These are phyloP conservation scores for Zosterops japonicus DNA, from an alignment of 2,113 vertebrate genomes.

Conservation along the genomic window DNA sequence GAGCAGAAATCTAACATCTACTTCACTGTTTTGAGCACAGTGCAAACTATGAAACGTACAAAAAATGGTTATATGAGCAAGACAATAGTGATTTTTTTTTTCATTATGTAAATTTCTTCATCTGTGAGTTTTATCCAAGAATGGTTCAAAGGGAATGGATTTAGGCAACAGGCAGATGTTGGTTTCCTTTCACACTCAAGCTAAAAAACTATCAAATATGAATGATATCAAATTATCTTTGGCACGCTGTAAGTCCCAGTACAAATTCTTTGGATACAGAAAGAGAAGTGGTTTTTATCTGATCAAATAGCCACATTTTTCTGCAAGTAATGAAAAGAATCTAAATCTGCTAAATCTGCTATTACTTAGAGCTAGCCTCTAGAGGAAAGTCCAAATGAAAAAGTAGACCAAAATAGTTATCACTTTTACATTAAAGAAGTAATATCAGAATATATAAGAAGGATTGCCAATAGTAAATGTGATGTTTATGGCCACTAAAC, in stretches of 20 bases:
- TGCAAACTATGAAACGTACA: neutral
- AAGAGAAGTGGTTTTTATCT: neutral
- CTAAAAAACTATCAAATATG: slow-evolving; percentile 24
- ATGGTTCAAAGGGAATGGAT: slow-evolving; percentile 10
- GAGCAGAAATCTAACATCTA: neutral
- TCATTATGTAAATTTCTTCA: neutral
- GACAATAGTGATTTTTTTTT: neutral
- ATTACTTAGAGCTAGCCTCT: neutral
- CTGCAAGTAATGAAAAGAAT: neutral
- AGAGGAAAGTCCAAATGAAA: neutral
- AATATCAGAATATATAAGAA: neutral
- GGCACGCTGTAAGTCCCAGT: neutral
- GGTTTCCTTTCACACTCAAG: slow-evolving; percentile 2
- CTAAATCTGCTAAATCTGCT: neutral
- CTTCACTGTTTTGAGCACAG: neutral
- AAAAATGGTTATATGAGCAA: neutral
- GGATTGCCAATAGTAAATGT: neutral
- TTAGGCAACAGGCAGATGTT: slow-evolving; percentile 9
- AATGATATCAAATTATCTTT: slow-evolving; percentile 36
- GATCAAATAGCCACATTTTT: neutral
- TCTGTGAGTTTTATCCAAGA: slow-evolving; percentile 2
- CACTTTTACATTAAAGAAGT: neutral
- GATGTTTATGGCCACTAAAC: neutral
- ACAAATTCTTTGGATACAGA: neutral
- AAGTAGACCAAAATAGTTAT: neutral